phyloP scores from a whole-genome alignment of 2,888 invertebrate species.

The Crioceris asparagi region DNA sequence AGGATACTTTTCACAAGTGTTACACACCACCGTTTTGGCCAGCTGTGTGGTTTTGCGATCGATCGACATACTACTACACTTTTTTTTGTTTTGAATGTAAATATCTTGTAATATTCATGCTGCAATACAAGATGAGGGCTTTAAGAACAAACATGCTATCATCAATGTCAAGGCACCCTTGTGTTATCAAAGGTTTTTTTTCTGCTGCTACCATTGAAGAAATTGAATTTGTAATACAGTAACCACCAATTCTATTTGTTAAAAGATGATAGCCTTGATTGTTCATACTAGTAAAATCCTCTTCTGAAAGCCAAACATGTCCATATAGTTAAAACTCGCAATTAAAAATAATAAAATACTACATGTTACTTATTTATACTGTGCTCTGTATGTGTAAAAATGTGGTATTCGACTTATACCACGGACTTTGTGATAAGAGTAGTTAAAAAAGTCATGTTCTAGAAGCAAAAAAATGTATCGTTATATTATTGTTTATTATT shows the following conservation, averaged over 20 bases:
- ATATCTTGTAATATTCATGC: conserved; percentile 26
- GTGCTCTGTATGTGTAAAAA: conserved; percentile 37
- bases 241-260: too few species aligned
- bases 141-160: too few species aligned
- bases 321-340: conserved; percentile 35
- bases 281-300: conserved; percentile 17
- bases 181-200: too few species aligned
- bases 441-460: conserved; percentile 37
- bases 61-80: too few species aligned
- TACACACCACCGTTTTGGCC: too few species aligned
- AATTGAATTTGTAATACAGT: too few species aligned
- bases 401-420: conserved; percentile 26
- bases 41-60: too few species aligned
- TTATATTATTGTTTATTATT: conserved; percentile 39
- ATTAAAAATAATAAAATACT: conserved; percentile 30
- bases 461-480: conserved; percentile 37
- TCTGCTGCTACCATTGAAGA: too few species aligned
- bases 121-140: conserved; percentile 27
- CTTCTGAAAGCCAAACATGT: conserved; percentile 30
- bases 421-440: conserved; percentile 40
- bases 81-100: too few species aligned
- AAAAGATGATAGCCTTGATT: too few species aligned
- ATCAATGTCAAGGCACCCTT: too few species aligned
- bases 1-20: too few species aligned
- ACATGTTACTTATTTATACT: conserved; percentile 41